A percentile compares a stretch with the other conserved stretches of the same genome.
Conservation (phyloP, 2,113 vertebrate species). For the Ictalurus furcatus region DNA sequence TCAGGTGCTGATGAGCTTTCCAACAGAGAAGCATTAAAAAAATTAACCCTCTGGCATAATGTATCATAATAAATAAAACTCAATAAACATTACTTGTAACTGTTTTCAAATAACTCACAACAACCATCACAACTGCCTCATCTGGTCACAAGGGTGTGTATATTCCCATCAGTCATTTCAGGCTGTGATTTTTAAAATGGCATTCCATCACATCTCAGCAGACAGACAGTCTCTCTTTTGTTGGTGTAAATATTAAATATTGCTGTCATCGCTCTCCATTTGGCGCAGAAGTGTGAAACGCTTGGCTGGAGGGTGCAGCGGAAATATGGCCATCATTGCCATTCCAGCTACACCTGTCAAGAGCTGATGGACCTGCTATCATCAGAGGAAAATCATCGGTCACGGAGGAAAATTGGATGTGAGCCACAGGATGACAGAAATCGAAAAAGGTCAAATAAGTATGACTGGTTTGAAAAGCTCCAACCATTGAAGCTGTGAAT, state of each 20-base stretch:
- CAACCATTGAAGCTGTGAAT: not conserved
- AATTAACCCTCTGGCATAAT: not conserved
- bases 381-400: conserved; percentile 26
- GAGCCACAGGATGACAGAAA: conserved; percentile 6
- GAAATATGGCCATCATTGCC: conserved; percentile 21
- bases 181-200: conserved; percentile 9
- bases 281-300: conserved; percentile 15
- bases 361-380: conserved; percentile 26
- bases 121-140: not conserved
- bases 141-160: not conserved
- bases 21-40: not conserved
- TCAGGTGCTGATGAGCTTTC: not conserved
- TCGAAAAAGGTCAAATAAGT: conserved; percentile 25
- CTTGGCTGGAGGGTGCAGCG: conserved; percentile 10
- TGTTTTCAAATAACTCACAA: not conserved
- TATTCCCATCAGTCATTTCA: conserved; percentile 11
- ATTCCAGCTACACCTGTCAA: conserved; percentile 35
- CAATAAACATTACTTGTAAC: conserved; percentile 5
- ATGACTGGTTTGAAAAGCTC: not conserved
- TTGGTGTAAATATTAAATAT: conserved; percentile 31
- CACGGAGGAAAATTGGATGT: conserved; percentile 15
- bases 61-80: not conserved
- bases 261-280: conserved; percentile 32
- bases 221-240: not conserved
- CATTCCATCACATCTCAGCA: not conserved